Conservation (phyloP, 1,140 invertebrate species). For the Andricus grossulariae region DNA sequence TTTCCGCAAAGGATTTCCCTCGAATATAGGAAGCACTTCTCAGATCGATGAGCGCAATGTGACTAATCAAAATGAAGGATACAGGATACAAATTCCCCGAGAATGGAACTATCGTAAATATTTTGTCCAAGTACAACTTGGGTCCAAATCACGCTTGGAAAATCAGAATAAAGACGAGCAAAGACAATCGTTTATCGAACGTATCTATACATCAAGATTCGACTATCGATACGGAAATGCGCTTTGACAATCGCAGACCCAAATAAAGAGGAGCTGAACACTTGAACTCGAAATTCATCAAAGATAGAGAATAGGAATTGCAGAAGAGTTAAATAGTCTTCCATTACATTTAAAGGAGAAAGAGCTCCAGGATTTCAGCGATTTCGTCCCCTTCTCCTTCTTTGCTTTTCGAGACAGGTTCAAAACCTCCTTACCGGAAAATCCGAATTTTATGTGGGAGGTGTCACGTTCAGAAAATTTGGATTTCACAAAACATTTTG, state of each 20-base stretch:
- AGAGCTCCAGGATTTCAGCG: not conserved
- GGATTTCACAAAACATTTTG: too few relatives aligned
- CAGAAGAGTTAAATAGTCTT: not conserved
- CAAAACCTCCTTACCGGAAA: not conserved
- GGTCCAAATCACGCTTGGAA: not conserved
- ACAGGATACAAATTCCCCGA: too few relatives aligned
- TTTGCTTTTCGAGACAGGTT: not conserved
- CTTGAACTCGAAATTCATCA: not conserved
- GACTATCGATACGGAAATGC: conserved; percentile 7
- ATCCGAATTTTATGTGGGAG: not conserved
- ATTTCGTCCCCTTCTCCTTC: not conserved
- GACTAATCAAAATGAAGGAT: not conserved
- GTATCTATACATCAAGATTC: conserved; percentile 21
- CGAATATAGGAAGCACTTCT: not conserved
- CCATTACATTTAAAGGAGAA: not conserved
- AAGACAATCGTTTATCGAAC: conserved; percentile 13
- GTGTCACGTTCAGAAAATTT: too few relatives aligned
- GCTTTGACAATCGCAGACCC: conserved; percentile 4
- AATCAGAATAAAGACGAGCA: conserved; percentile 7
- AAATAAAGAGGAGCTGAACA: not conserved
- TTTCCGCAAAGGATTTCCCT: not conserved
- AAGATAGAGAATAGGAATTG: conserved; percentile 13
- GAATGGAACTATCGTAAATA: too few relatives aligned
- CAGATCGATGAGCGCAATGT: not conserved
- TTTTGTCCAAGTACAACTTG: too few relatives aligned